Conservation (phyloP, 1,140 invertebrate genomes). For the Forficula auricularia region DNA sequence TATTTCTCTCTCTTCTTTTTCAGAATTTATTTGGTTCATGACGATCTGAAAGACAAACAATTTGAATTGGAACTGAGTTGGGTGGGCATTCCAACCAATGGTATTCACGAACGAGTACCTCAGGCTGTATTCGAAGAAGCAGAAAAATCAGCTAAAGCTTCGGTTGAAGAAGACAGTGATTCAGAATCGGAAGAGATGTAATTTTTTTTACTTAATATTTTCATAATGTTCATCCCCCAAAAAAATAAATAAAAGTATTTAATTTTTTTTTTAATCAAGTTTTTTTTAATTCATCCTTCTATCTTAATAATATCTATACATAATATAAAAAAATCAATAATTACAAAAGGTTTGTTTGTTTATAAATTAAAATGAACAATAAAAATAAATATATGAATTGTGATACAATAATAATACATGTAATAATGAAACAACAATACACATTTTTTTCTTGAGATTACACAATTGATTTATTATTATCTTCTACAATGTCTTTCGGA, state of each 20-base stretch:
- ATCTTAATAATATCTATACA: conserved; percentile 17
- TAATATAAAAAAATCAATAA: conserved; percentile 22
- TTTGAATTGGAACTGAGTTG: conserved; percentile 96
- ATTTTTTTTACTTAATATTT: conserved; percentile 7
- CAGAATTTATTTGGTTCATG: conserved; percentile 91
- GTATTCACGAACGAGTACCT: conserved; percentile 56
- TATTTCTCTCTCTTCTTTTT: too few relatives aligned
- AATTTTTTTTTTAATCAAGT: conserved; percentile 19
- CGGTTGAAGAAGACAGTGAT: conserved; percentile 68
- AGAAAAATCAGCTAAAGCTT: conserved; percentile 60
- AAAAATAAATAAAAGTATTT: conserved; percentile 24
- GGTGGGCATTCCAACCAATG: conserved; percentile 70
- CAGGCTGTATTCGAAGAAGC: conserved; percentile 44
- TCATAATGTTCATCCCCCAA: conserved; percentile 17
- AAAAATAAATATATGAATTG: too few relatives aligned
- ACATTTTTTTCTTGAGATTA: too few relatives aligned
- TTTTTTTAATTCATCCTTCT: conserved; percentile 3
- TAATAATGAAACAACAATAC: too few relatives aligned
- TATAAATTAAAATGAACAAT: too few relatives aligned
- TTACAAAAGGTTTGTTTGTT: conserved; percentile 24
- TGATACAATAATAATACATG: too few relatives aligned
- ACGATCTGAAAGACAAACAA: conserved; percentile 95
- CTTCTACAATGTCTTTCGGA: too few relatives aligned
- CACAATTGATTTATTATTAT: too few relatives aligned
- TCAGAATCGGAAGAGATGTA: conserved; percentile 62